Conservation (phyloP, 1,140 invertebrate species). For the Palaemon carinicauda region DNA sequence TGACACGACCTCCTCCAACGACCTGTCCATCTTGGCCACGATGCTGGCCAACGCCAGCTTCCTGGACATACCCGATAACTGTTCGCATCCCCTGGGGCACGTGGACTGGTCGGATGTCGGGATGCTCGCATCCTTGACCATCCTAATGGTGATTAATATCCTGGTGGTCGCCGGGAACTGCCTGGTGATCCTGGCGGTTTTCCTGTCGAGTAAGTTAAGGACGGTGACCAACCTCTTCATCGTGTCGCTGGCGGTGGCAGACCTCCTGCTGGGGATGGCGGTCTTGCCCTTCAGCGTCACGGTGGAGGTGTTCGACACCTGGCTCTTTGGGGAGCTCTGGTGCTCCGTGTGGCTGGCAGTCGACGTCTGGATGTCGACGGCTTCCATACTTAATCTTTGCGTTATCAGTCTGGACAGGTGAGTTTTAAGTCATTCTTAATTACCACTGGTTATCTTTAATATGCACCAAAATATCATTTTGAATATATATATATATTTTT, state of each 20-base stretch:
- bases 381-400: constrained; percentile 88
- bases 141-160: constrained; percentile 83
- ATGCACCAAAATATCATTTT: no score
- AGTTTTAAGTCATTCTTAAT: constrained; percentile 28
- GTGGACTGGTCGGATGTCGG: constrained; percentile 80
- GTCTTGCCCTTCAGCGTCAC: constrained; percentile 70
- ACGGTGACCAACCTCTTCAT: constrained; percentile 96
- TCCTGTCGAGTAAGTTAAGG: constrained; percentile 83
- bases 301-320: constrained; percentile 74
- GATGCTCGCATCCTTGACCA: constrained; percentile 76
- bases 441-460: no score
- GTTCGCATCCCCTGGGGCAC: constrained; percentile 76
- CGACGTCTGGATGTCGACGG: constrained; percentile 97
- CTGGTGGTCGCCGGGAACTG: constrained; percentile 89
- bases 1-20: background rate
- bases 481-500: no score
- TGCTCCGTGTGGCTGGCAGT: constrained; percentile 92
- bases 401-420: constrained; percentile 69
- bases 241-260: constrained; percentile 89
- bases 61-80: constrained; percentile 64
- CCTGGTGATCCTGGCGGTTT: constrained; percentile 90
- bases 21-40: background rate
- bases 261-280: constrained; percentile 87
- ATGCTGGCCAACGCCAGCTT: background rate
- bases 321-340: constrained; percentile 92